Evolutionary conservation across 2,888 invertebrate species (phyloP).

Genomic region (Cerceris rybyensis): DNA sequence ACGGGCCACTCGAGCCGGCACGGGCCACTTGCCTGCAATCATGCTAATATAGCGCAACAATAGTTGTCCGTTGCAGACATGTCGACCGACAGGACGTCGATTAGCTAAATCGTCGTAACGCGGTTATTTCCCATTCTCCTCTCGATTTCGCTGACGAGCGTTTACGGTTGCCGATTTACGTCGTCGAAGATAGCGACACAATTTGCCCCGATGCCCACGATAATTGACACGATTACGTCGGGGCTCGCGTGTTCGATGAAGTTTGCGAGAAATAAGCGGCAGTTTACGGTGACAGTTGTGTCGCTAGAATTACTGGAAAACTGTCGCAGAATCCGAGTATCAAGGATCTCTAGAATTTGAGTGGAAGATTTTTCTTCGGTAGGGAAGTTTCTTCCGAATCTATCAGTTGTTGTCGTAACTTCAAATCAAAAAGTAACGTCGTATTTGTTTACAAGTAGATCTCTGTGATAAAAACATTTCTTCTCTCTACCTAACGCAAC

Average conservation of each 20-base stretch:
- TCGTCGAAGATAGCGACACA: not conserved
- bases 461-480: too few species aligned
- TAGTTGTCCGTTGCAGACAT: conserved; percentile 37
- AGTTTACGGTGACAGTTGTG: too few species aligned
- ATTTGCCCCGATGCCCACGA: not conserved
- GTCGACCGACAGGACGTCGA: conserved; percentile 13
- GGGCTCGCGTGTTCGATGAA: not conserved
- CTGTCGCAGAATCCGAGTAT: too few species aligned
- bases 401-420: too few species aligned
- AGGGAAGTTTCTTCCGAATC: too few species aligned
- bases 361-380: too few species aligned
- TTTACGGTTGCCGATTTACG: not conserved
- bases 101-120: conserved; percentile 8
- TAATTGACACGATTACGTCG: not conserved
- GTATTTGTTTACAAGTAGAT: too few species aligned
- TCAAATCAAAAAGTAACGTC: too few species aligned
- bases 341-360: too few species aligned
- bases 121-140: not conserved
- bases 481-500: too few species aligned
- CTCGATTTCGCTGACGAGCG: not conserved
- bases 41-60: conserved; percentile 40
- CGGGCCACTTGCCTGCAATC: conserved; percentile 16
- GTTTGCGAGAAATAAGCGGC: not conserved
- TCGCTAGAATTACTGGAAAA: too few species aligned
- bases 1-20: conserved; percentile 7